phyloP scores from a whole-genome alignment of 2,888 invertebrate genomes.

The Oscheius sp. region DNA sequence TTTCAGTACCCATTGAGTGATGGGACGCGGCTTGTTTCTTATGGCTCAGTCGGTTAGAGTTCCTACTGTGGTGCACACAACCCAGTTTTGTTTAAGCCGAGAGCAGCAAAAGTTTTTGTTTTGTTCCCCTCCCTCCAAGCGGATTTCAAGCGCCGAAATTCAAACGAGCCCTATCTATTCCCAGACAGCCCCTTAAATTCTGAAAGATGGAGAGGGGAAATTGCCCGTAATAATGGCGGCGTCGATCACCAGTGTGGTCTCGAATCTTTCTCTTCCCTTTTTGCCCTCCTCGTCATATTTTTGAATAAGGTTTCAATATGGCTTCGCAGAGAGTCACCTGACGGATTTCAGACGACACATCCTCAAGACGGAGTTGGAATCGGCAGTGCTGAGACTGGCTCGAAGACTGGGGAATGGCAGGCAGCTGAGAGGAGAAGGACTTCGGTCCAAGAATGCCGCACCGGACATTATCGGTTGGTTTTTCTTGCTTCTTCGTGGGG shows the following conservation, averaged over 20 bases:
- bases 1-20: too few relatives aligned
- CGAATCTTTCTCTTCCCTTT: not conserved
- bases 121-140: too few relatives aligned
- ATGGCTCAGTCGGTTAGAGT: too few relatives aligned
- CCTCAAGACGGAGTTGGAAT: constrained; percentile 68
- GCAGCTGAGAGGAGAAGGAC: constrained; percentile 40
- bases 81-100: too few relatives aligned
- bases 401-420: constrained; percentile 62
- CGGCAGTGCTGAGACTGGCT: constrained; percentile 68
- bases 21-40: too few relatives aligned
- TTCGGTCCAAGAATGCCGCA: constrained; percentile 11
- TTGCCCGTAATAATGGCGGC: constrained; percentile 24
- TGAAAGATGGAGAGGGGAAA: constrained; percentile 11
- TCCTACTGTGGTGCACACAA: too few relatives aligned
- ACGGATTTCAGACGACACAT: constrained; percentile 44
- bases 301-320: constrained; percentile 1
- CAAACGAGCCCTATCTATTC: too few relatives aligned
- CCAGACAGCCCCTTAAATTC: too few relatives aligned
- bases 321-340: not conserved
- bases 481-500: not conserved
- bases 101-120: too few relatives aligned
- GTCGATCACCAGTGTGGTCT: not conserved
- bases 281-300: not conserved
- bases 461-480: constrained; percentile 39
- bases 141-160: too few relatives aligned